Evolutionary conservation across 2,113 vertebrate species (phyloP).

Genomic region (Datnioides undecimradiatus): DNA sequence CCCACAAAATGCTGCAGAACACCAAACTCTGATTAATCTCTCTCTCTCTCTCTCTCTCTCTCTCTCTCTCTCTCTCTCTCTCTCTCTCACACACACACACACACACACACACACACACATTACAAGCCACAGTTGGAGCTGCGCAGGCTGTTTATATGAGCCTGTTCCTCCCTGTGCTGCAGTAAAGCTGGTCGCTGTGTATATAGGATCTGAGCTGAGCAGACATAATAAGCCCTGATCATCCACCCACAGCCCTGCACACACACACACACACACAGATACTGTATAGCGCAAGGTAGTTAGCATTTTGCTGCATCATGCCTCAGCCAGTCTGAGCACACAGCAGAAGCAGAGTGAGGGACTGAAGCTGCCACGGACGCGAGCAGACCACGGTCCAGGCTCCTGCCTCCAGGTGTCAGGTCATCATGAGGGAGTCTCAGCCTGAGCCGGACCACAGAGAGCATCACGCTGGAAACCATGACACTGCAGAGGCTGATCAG

Average conservation of each 20-base stretch:
- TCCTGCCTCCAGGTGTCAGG: too few relatives aligned
- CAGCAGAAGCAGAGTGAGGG: constrained; percentile 19
- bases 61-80: too few relatives aligned
- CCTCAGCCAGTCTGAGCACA: constrained; percentile 23
- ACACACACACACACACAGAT: constrained; percentile 28
- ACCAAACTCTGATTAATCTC: constrained; percentile 58
- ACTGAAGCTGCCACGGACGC: too few relatives aligned
- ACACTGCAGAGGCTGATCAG: too few relatives aligned
- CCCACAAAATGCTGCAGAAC: constrained; percentile 60
- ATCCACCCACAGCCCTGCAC: constrained; percentile 59
- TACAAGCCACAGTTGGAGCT: constrained; percentile 32
- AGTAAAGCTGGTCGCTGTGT: constrained; percentile 57
- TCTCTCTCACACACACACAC: constrained; percentile 27
- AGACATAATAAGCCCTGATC: constrained; percentile 62
- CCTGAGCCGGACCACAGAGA: too few relatives aligned
- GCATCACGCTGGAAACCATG: too few relatives aligned
- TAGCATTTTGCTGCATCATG: constrained; percentile 72
- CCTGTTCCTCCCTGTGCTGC: constrained; percentile 52
- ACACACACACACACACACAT: constrained; percentile 22
- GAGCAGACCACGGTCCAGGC: not conserved
- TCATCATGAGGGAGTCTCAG: too few relatives aligned
- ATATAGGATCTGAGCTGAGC: constrained; percentile 56
- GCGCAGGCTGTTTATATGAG: constrained; percentile 50
- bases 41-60: not conserved
- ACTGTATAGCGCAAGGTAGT: constrained; percentile 37